phyloP scores from a whole-genome alignment of 2,797 vertebrate genomes.

The Anguilla obscura region DNA sequence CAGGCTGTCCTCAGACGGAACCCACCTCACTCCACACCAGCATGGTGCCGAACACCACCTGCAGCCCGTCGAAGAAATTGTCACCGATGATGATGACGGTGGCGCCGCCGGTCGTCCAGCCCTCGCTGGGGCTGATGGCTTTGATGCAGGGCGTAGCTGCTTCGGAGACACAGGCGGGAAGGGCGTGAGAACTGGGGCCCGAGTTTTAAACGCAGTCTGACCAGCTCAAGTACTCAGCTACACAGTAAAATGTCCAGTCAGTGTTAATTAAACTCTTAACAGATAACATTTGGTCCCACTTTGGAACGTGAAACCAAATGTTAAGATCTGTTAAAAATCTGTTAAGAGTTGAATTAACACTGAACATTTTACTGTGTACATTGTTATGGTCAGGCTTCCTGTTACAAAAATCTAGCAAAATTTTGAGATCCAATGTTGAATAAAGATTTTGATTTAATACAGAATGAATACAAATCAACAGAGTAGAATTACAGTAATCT shows the following conservation, averaged over 20 bases:
- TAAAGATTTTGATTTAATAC: not conserved
- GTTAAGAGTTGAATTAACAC: too few species aligned
- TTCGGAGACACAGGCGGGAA: slow-evolving; percentile 57
- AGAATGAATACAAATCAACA: not conserved
- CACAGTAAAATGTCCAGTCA: not conserved
- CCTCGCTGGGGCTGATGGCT: slow-evolving; percentile 93
- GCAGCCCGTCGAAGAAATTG: slow-evolving; percentile 95
- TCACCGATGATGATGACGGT: slow-evolving; percentile 96
- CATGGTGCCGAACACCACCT: slow-evolving; percentile 93
- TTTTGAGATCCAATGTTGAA: not conserved
- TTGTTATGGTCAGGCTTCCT: not conserved
- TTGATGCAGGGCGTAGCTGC: slow-evolving; percentile 96
- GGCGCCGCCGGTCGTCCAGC: slow-evolving; percentile 93
- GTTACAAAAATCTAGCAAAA: not conserved
- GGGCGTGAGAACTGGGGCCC: slow-evolving; percentile 18
- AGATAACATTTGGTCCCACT: too few species aligned
- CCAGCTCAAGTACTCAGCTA: not conserved
- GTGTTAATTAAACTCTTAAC: too few species aligned
- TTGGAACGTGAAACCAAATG: too few species aligned
- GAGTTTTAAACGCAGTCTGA: not conserved
- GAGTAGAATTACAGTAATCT: not conserved
- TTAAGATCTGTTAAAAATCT: too few species aligned
- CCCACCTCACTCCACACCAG: slow-evolving; percentile 93
- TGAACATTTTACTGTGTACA: too few species aligned
- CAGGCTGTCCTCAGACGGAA: not conserved